Percentiles rank a stretch among this genome's conserved stretches.
phyloP scores from a whole-genome alignment of 2,888 invertebrate species.

The Drosophila greeni region DNA sequence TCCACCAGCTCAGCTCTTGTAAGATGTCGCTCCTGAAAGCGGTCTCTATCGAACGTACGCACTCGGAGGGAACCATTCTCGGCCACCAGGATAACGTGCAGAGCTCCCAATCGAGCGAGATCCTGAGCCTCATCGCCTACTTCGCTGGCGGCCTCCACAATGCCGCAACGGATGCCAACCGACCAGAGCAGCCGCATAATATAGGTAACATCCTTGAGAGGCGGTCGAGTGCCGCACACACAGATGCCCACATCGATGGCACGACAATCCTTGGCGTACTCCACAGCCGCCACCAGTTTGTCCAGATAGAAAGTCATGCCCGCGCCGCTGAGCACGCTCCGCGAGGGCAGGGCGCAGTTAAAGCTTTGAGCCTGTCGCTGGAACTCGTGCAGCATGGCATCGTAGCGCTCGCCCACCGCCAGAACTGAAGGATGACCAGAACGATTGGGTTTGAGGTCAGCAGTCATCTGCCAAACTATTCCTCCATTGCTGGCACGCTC shows the following conservation, averaged over 20 bases:
- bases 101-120: slow-evolving; percentile 81
- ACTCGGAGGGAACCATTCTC: slow-evolving; percentile 77
- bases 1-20: slow-evolving; percentile 83
- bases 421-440: slow-evolving; percentile 83
- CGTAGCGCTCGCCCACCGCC: slow-evolving; percentile 94
- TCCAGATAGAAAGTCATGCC: slow-evolving; percentile 93
- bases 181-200: slow-evolving; percentile 85
- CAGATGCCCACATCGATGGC: slow-evolving; percentile 84
- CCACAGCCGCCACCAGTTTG: slow-evolving; percentile 83
- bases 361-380: slow-evolving; percentile 80
- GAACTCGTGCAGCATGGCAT: slow-evolving; percentile 87
- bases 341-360: slow-evolving; percentile 70
- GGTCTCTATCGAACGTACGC: slow-evolving; percentile 83
- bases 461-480: slow-evolving; percentile 82
- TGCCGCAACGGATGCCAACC: slow-evolving; percentile 83
- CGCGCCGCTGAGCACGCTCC: slow-evolving; percentile 81
- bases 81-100: slow-evolving; percentile 82
- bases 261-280: slow-evolving; percentile 80
- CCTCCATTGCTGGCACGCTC: slow-evolving; percentile 81
- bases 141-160: slow-evolving; percentile 81
- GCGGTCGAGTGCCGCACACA: slow-evolving; percentile 82
- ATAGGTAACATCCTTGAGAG: slow-evolving; percentile 81
- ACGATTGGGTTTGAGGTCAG: slow-evolving; percentile 77
- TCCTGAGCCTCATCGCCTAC: slow-evolving; percentile 84
- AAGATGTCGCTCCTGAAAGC: slow-evolving; percentile 84